Evolutionary conservation across 2,888 invertebrate species (phyloP).

Genomic region (Tryphoninae sp.): DNA sequence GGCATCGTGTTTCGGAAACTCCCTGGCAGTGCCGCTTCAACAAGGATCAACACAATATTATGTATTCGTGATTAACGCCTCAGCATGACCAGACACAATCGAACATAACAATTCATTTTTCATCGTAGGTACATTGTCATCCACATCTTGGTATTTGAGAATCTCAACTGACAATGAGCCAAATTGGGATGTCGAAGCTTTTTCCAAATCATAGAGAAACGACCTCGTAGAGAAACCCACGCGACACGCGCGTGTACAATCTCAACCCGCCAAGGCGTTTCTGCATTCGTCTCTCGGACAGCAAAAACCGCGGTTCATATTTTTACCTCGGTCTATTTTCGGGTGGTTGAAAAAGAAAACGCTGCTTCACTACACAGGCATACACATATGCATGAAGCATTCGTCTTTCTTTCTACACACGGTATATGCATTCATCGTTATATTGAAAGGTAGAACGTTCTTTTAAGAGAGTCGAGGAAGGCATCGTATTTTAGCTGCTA

Average conservation of each 20-base stretch:
- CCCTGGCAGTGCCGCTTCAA: not conserved
- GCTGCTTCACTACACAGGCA: not conserved
- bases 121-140: not conserved
- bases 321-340: slow-evolving; percentile 55
- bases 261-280: slow-evolving; percentile 19
- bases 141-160: not conserved
- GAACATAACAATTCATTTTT: not conserved
- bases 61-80: not conserved
- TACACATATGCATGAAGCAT: slow-evolving; percentile 1
- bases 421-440: not conserved
- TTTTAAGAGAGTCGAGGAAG: not conserved
- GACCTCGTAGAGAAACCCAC: slow-evolving; percentile 31
- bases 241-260: slow-evolving; percentile 25
- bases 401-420: not conserved
- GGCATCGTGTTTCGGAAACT: slow-evolving; percentile 40
- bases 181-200: not conserved
- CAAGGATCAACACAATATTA: not conserved
- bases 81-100: not conserved
- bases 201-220: not conserved
- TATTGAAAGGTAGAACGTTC: not conserved
- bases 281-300: slow-evolving; percentile 32
- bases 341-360: slow-evolving; percentile 37
- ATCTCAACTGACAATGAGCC: not conserved
- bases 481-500: not conserved
- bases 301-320: slow-evolving; percentile 52